Percentiles rank a stretch among this genome's conserved stretches.
phyloP scores from a whole-genome alignment of 2,797 vertebrate species.

The Cetoscarus ocellatus region DNA sequence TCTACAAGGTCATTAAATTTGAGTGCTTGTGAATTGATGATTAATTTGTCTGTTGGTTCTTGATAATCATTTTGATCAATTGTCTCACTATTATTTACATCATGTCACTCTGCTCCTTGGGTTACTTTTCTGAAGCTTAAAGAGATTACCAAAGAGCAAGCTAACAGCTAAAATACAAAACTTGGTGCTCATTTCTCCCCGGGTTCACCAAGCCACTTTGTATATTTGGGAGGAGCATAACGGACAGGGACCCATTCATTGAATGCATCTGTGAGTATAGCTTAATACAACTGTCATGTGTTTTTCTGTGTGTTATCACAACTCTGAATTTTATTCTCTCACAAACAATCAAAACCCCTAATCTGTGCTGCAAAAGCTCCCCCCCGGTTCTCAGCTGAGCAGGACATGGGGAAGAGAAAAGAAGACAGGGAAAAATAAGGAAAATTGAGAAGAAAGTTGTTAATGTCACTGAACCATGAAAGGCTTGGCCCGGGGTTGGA shows the following conservation, averaged over 20 bases:
- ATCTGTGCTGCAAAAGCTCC: conserved; percentile 45
- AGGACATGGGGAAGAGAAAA: conserved; percentile 38
- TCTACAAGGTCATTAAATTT: too few relatives aligned
- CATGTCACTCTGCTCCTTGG: conserved; percentile 20
- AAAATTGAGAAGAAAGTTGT: conserved; percentile 81
- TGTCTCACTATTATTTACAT: not conserved
- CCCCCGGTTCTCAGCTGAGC: conserved; percentile 56
- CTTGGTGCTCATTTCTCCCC: conserved; percentile 19
- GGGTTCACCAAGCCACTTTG: conserved; percentile 23
- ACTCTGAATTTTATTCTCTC: conserved; percentile 31
- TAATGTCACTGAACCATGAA: conserved; percentile 88
- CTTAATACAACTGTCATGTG: conserved; percentile 13
- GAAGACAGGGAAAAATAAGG: conserved; percentile 53
- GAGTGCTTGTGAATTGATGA: too few relatives aligned
- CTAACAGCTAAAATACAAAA: not conserved
- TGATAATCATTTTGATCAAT: not conserved
- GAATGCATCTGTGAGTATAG: conserved; percentile 13
- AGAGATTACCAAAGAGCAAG: conserved; percentile 13
- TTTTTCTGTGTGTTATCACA: conserved; percentile 40
- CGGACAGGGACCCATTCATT: conserved; percentile 37
- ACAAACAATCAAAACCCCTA: conserved; percentile 58
- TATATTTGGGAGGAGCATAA: too few relatives aligned
- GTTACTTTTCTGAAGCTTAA: conserved; percentile 39
- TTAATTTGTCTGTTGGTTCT: too few relatives aligned
- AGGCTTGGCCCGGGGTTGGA: conserved; percentile 86